These are phyloP conservation scores for Rhinichthys klamathensis DNA, from an alignment of 2,113 vertebrate genomes.

Conservation along the genomic window DNA sequence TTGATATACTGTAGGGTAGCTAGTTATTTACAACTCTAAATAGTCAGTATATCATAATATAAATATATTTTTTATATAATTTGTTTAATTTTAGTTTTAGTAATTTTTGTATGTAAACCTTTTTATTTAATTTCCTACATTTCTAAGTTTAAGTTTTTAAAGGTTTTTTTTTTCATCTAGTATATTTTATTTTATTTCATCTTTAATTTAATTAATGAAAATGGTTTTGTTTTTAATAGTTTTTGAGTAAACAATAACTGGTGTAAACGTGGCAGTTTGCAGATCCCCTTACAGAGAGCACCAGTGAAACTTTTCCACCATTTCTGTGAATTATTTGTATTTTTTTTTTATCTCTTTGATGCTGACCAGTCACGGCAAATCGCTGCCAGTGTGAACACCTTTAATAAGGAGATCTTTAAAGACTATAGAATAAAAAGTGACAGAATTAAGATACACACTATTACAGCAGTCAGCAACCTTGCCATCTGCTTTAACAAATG, in stretches of 20 bases:
- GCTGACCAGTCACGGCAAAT: neutral
- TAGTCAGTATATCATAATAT: no score
- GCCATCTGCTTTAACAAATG: slow-evolving; percentile 1
- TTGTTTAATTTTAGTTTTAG: no score
- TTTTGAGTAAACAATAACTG: no score
- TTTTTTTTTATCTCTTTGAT: neutral
- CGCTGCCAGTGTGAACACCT: neutral
- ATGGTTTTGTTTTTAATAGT: neutral
- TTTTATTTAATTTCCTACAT: no score
- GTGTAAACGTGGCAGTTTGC: neutral
- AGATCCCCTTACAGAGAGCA: no score
- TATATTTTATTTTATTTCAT: neutral
- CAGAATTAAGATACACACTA: neutral
- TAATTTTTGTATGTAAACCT: no score
- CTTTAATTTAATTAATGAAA: neutral
- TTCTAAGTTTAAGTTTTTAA: no score
- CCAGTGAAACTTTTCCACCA: no score
- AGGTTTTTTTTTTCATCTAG: neutral
- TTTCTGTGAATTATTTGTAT: no score
- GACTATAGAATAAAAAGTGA: neutral
- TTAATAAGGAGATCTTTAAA: neutral
- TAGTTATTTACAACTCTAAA: no score
- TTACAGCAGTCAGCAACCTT: neutral
- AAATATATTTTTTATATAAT: no score
- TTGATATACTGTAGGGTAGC: no score